Evolutionary conservation across 2,797 vertebrate genomes (phyloP).

Genomic region (Aselliscus stoliczkanus): DNA sequence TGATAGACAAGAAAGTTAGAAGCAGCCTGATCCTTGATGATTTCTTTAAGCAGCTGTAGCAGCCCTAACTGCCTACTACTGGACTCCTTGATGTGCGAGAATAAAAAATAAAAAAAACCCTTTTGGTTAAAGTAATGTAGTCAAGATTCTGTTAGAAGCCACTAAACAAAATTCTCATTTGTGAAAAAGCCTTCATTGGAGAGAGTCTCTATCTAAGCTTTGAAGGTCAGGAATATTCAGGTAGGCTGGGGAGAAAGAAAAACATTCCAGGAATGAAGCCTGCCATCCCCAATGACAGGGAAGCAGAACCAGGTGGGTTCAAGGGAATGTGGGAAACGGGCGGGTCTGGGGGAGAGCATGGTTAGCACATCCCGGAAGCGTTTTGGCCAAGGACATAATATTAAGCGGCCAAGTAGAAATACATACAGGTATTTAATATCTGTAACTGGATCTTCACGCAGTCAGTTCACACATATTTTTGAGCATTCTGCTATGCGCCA

Average conservation of each 20-base stretch:
- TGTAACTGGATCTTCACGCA: not conserved
- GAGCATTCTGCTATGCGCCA: not conserved
- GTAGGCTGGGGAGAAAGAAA: not conserved
- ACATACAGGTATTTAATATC: not conserved
- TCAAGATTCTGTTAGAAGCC: not conserved
- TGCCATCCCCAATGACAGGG: not conserved
- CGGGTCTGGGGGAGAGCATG: not conserved
- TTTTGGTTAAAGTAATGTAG: not conserved
- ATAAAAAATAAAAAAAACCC: not conserved
- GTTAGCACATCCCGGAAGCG: not conserved
- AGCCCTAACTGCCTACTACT: not conserved
- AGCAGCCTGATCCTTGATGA: not conserved
- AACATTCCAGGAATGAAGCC: rapidly evolving
- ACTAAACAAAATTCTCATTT: not conserved
- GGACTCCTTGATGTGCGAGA: not conserved
- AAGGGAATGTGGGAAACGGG: not conserved
- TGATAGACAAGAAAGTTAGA: not conserved
- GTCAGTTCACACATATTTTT: not conserved
- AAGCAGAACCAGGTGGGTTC: not conserved
- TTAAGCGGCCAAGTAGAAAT: not conserved
- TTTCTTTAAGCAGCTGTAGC: not conserved
- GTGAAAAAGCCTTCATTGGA: not conserved
- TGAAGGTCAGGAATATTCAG: not conserved
- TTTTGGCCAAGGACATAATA: not conserved
- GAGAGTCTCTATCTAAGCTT: not conserved